Percentiles rank a stretch among this genome's conserved stretches.
Conservation (phyloP, 2,113 vertebrate species). For the Oophaga pumilio region DNA sequence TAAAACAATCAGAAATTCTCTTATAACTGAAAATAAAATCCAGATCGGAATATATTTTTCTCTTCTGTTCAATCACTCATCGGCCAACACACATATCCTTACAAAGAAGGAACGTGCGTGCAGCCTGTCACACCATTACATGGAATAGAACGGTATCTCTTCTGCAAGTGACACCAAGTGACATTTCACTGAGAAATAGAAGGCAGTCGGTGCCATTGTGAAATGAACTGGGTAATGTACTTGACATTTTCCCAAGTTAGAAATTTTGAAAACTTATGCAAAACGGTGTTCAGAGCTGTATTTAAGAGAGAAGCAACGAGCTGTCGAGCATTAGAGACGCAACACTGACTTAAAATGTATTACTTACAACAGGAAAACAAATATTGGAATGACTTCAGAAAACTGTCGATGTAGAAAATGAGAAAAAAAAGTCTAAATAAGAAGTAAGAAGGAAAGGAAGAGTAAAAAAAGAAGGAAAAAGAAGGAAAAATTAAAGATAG, state of each 20-base stretch:
- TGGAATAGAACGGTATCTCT: slow-evolving; percentile 30
- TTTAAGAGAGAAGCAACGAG: background rate
- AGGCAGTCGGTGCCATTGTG: slow-evolving; percentile 43
- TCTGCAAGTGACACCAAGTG: slow-evolving; percentile 44
- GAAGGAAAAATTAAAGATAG: background rate
- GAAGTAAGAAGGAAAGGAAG: no score
- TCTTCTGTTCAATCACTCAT: slow-evolving; percentile 19
- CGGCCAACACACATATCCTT: background rate
- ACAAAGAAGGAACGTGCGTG: background rate
- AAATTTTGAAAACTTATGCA: slow-evolving; percentile 53
- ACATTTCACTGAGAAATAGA: slow-evolving; percentile 26
- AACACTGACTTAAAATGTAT: slow-evolving; percentile 15
- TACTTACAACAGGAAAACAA: slow-evolving; percentile 30
- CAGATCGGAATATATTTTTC: background rate
- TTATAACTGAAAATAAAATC: background rate
- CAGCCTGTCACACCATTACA: slow-evolving; percentile 36
- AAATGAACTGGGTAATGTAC: slow-evolving; percentile 45
- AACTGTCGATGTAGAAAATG: no score
- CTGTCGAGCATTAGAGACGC: slow-evolving; percentile 29
- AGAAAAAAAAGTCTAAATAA: background rate
- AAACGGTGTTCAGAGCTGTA: slow-evolving; percentile 32
- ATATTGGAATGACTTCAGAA: slow-evolving; percentile 3
- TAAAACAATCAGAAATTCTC: background rate
- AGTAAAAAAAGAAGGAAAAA: no score
- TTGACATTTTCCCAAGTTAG: slow-evolving; percentile 46